Percentiles rank a stretch among this genome's conserved stretches.
phyloP scores from a whole-genome alignment of 2,888 invertebrate species.

The Dinocampus coccinellae region DNA sequence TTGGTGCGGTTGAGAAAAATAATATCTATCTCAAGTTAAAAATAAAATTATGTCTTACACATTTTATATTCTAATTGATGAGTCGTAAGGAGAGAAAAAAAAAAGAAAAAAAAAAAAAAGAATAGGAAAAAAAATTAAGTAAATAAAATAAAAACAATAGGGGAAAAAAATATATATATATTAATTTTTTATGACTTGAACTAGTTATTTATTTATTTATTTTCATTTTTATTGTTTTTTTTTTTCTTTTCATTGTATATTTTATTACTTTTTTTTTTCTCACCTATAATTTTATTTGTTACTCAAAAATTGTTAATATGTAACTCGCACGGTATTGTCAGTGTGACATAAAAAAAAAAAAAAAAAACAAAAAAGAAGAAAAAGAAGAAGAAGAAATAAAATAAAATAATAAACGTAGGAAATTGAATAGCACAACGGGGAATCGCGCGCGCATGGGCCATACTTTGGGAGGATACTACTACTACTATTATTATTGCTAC shows the following conservation, averaged over 20 bases:
- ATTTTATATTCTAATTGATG: conserved; percentile 2
- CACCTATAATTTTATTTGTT: too few species aligned
- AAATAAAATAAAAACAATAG: too few species aligned
- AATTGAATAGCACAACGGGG: too few species aligned
- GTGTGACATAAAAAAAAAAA: neutral
- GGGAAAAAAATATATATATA: conserved; percentile 5
- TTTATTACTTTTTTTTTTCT: too few species aligned
- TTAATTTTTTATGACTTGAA: neutral
- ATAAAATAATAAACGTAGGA: conserved; percentile 6
- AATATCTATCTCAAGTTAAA: neutral
- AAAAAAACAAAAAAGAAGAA: neutral
- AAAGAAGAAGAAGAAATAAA: neutral
- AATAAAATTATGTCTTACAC: neutral
- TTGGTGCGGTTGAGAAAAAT: neutral
- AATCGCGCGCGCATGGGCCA: conserved; percentile 20
- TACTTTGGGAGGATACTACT: conserved; percentile 35
- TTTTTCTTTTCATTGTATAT: too few species aligned
- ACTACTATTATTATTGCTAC: too few species aligned
- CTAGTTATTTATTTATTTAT: neutral
- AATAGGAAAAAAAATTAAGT: conserved; percentile 3
- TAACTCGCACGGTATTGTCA: too few species aligned
- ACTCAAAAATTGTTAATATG: too few species aligned
- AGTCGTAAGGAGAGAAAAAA: neutral
- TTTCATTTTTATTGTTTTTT: neutral
- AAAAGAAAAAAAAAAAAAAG: neutral